Base-by-base conservation (phyloP, 2,888 invertebrate genomes). In the Plebejus argus region DNA sequence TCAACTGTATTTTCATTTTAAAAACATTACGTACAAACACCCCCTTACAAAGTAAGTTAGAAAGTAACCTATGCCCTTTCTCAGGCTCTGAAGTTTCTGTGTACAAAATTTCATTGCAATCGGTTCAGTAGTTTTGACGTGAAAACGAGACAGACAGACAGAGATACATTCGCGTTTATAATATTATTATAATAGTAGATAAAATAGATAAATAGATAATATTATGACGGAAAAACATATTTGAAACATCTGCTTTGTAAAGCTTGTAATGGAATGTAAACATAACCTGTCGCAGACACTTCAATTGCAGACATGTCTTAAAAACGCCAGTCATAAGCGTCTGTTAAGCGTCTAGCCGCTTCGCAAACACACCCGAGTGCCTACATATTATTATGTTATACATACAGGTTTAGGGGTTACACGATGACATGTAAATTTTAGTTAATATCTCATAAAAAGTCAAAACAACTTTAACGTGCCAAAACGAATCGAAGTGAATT, bases 331-430 rank as follows among this genome's bases (percentile, higher is more conserved):
- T 74, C 74, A 74, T 74, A 53, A 12, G 49, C 49, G 72, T 72
- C 72, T 72, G 72, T 12, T 49, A 45, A 72, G 15, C 72, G 74
- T 74, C 74, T 74, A 74, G 74, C 53, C 74, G 74, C 74, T 74
- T 28, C 28, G 33, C 28, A 74, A 49, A 49, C 28, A 74, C 18
- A 74, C 28, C 3, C 15, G 5, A 66, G 61, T 61, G 12, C 66
- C 66, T 6, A 1, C 28, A 33, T 28, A 23, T 61, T 61, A 15
- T 28, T 18, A 33, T 28, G 61, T 61, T 61, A 15, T 28, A 66
- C 12, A 66, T 23, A 12, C 28, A 66, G 28, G 28, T 33, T 28
- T 23, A 4, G 15, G 58, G 8, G 7, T 58, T 58, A 58, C 8
- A 58, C 20, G n/a, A 56, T 49, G 15, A 49, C 3, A 53, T 53